These are phyloP conservation scores for Oreochromis aureus DNA, from an alignment of 2,113 vertebrate species.

Conservation along the genomic window DNA sequence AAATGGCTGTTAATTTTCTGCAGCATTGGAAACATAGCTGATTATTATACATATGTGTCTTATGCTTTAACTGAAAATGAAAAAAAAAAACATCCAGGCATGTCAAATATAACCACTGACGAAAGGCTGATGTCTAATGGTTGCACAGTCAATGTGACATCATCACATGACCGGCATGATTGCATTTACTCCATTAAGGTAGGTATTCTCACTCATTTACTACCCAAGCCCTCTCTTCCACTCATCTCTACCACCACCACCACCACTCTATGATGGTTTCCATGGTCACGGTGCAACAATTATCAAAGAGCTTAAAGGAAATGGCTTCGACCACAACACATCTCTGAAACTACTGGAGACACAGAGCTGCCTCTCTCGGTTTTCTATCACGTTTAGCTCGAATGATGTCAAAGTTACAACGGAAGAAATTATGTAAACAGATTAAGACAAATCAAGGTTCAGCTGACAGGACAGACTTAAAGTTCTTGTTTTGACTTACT, in stretches of 20 bases:
- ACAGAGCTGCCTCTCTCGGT: neutral
- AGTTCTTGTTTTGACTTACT: neutral
- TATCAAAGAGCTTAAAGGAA: conserved; percentile 9
- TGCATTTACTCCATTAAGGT: conserved; percentile 46
- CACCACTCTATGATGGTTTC: conserved; percentile 8
- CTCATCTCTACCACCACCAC: neutral
- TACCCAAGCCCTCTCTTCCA: neutral
- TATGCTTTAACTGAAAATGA: neutral
- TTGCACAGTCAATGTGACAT: conserved; percentile 33
- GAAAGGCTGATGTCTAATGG: conserved; percentile 28
- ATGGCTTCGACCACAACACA: neutral
- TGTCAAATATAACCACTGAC: neutral
- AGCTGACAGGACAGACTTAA: neutral
- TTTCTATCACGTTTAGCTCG: neutral
- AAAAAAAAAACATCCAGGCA: neutral
- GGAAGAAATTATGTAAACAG: neutral
- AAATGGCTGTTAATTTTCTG: neutral
- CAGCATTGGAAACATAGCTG: neutral
- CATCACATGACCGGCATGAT: conserved; percentile 56
- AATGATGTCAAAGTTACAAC: neutral
- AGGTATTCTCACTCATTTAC: conserved; percentile 6
- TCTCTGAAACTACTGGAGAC: neutral
- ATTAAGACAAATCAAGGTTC: neutral
- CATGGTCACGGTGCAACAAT: conserved; percentile 24
- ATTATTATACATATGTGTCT: neutral